Base-by-base conservation (phyloP, 2,888 invertebrate species). In the Amphimallon solstitiale region DNA sequence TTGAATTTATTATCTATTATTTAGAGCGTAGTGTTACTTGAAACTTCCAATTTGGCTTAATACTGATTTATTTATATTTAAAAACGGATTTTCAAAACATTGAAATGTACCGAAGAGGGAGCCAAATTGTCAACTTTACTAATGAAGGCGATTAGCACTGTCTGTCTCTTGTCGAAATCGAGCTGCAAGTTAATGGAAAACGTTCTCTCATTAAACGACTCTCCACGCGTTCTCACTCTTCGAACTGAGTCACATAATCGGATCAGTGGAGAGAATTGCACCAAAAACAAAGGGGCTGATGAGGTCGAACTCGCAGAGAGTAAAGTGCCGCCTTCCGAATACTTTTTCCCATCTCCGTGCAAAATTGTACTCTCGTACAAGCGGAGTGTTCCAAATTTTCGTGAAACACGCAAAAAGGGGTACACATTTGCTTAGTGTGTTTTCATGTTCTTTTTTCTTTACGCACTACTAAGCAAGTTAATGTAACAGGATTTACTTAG, bases 211-310 rank as follows among this genome's bases (percentile, higher is more conserved):
- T 65, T 64, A 64, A 67, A 56, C 45, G 65, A 48, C 56, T 54
- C 65, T 61, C 67, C 61, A 66, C 65, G 68, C 67, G 67, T 56
- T 54, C 23, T 21, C 38, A 38, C 54, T 54, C 38, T 12, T 38
- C 21, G 54, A 60, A 64, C 64, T 65, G 43, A 67, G 65, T 61
- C 65, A 63, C 67, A 66, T 72, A 70, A 72, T 72, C 69, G 66
- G 70, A 72, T 72, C 70, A 70, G 56, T 65, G 59, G 68, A 68
- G 69, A 72, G 67, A 70, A 70, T 69, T 69, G 68, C 67, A 63
- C 54, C 59, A 61, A 70, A 69, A 72, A 72, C 69, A 70, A 70
- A 68, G 66, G 2, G 66, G 10, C 54, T 69, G 70, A 70, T 68
- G 70, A 70, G 70, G 67, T 63, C 49, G 68, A 66, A 35, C 23